Evolutionary conservation across 2,113 vertebrate genomes (phyloP).

Genomic region (Calonectris borealis): DNA sequence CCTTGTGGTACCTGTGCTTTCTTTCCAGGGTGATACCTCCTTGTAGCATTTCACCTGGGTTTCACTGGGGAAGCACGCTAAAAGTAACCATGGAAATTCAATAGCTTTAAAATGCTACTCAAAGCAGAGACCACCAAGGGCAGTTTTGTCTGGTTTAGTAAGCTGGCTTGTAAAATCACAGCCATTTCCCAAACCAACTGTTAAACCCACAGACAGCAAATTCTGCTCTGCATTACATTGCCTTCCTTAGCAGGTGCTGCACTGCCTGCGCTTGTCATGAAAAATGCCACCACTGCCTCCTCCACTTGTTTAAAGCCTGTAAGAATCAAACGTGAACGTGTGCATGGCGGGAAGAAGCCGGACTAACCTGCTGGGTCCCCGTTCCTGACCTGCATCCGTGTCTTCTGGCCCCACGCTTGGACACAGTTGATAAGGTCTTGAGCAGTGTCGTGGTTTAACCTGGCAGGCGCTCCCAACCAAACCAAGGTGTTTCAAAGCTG

Average conservation of each 20-base stretch:
- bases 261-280: neutral
- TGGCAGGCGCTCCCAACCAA: neutral
- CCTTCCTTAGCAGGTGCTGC: neutral
- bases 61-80: neutral
- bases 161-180: constrained; percentile 23
- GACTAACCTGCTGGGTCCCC: neutral
- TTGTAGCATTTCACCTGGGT: neutral
- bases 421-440: neutral
- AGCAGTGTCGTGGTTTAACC: neutral
- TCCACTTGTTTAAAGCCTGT: neutral
- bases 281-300: accelerated
- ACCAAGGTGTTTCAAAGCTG: neutral
- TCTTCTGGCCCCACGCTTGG: neutral
- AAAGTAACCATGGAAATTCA: neutral
- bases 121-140: neutral
- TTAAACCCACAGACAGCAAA: neutral
- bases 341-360: accelerated
- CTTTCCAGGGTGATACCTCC: neutral
- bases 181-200: neutral
- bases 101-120: neutral
- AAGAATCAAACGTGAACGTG: accelerated
- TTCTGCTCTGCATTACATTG: neutral
- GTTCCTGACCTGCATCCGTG: accelerated
- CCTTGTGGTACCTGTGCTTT: neutral
- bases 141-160: neutral